Base-by-base conservation (phyloP, 2,888 invertebrate genomes). In the Tetragonisca angustula region DNA sequence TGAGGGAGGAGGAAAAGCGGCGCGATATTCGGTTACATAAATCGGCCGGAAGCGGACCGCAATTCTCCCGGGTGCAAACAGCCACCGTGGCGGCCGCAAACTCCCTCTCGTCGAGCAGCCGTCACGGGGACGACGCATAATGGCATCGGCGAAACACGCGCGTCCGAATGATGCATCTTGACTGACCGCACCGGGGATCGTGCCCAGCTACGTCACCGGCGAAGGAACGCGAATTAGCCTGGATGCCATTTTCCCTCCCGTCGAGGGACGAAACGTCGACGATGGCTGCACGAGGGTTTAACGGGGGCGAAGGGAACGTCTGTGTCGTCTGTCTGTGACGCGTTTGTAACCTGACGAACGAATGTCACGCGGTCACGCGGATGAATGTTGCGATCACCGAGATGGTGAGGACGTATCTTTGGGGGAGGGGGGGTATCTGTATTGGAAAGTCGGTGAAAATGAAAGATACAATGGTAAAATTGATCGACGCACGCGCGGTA, bases 321-420 rank as follows among this genome's bases (percentile, higher is more conserved):
- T 17, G 75, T 68, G 72, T 76, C 59, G 61, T 59, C 80, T 87
- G 86, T 65, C 68, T n/a, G 56, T 88, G 89, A 88, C 89, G 43
- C 43, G 75, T 89, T 86, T 77, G 82, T 49, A 74, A 43, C 13
- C 24, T 27, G 11, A 13, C 9, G 54, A 77, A 50, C n/a, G 76
- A 76, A 81, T 49, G 32, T 76, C 59, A 27, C 27, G 67, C 76
- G 74, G 32, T 75, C 59, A 64, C 76, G 74, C 77, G 71, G 80
- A 81, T 79, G 76, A 86, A 88, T 73, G 87, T 88, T 86, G 76
- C 86, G 87, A 87, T 87, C 82, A 71, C 75, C 17, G 24, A 1
- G 17, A 3, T 0, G 17, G 17, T 9, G 9, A 9, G 24, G 15
- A 17, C 61, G 1, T 9, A 24, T 17, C 24, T 2, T 24, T 19